Evolutionary conservation across 1,140 invertebrate genomes (phyloP), one percentile per base, ranked within the genome.

Genomic region (Papilio helenus): DNA sequence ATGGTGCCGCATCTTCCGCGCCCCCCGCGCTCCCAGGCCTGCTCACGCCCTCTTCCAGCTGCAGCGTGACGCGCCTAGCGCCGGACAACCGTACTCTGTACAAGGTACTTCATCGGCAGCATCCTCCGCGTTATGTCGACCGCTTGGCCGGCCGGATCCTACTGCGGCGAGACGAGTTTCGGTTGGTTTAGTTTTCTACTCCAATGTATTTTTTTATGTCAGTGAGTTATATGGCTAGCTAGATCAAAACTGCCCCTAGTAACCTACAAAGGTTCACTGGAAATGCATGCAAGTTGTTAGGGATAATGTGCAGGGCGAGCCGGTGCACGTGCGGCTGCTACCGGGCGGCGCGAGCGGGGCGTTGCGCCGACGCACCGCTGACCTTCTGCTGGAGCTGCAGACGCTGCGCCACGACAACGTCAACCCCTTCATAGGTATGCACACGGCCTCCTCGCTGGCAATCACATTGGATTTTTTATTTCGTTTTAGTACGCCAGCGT

Each of bases 381-480:
- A 97, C 83, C 94, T 97, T 34, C 90, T 98, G 16, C 96, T 98
- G n/a, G 95, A 96, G 92, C 97, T 98, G 68, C 97, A 98, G 88
- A 97, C 97, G n/a, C 89, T 98, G 73, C 95, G 98, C 12, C 97
- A 98, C 86, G 98, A 98, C 88, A 98, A 98, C 86, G 92, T 98
- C n/a, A 98, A 98, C 90, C 96, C 97, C 0, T 95, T 98, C 82
- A 96, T 98, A 80, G 98, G 95, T 95, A 85, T 20, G 39, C 23
- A 55, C 18, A 18, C 9, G 4, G 34, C 34, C 3, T 2, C 3
- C 34, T 2, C 34, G 34, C 34, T 4, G 34, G 34, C 34, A 34
- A 34, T 34, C 34, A 34, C 34, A 34, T 4, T 34, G 2, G 2
- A 34, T 3, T 4, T 34, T 34, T 34, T 34, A 34, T 34, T 34